Evolutionary conservation across 2,113 vertebrate genomes (phyloP), one percentile per base, ranked within the genome.

Genomic region (Semicossyphus pulcher): DNA sequence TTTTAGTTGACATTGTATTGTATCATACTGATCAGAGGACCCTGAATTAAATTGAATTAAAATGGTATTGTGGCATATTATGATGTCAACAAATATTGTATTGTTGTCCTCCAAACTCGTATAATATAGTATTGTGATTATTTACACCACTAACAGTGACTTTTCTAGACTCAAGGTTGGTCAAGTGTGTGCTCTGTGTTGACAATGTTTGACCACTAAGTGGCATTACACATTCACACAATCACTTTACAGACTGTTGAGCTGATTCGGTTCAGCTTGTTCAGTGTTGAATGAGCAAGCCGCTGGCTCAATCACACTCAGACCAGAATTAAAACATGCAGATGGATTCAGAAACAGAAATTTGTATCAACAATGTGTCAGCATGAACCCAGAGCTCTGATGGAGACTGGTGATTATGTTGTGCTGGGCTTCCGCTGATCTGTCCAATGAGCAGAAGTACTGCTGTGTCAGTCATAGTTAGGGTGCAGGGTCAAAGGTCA

Each of bases 401-500:
- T n/a, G 7, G 18, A 44, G 18, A 44, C 1, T 44, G 41, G 7
- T 44, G 41, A 44, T 8, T 5, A 8, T n/a, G 1, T 41, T 41
- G 15, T 4, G 39, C 5, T 41, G 16, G 16, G 39, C 39, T 18
- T 8, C 18, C 4, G 7, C 36, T 37, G 36, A 37, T 14, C n/a
- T 37, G 36, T 37, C 36, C 11, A 11, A 14, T 15, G 36, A 37
- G 7, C 41, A 6, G 41, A 44, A 3, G 7, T n/a, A n/a, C 16
- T 34, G 10, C n/a, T 20, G 29, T 53, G 42, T 2, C 23, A 60
- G 60, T 39, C 34, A 5, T 54, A 23, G 20, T 21, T 28, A 36
- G 36, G 36, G 45, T 34, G 10, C 34, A 39, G 29, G 77, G 44
- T 74, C 58, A 81, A 76, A 81, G 39, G 36, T 78, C 58, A 31